Conservation (phyloP, 2,113 vertebrate species). For the Brachypodius melanocephalos region DNA sequence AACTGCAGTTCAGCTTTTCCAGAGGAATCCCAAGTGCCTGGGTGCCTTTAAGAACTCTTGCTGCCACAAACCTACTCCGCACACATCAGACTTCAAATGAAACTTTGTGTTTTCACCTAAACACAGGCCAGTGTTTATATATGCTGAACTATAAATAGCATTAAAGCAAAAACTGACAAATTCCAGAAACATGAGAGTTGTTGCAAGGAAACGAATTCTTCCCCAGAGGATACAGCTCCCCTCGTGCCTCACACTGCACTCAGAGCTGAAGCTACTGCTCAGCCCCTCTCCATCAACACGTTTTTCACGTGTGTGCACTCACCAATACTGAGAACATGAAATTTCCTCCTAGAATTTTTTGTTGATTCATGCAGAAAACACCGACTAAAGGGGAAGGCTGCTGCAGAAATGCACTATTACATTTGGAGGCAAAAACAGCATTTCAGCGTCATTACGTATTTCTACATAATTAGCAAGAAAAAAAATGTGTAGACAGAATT, state of each 20-base stretch:
- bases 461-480: background rate
- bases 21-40: background rate
- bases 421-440: background rate
- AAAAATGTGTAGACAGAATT: background rate
- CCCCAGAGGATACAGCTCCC: background rate
- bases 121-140: conserved; percentile 49
- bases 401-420: background rate
- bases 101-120: conserved; percentile 58
- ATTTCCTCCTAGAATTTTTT: background rate
- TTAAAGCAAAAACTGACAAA: conserved; percentile 59
- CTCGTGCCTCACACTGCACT: rapidly evolving
- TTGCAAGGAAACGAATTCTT: background rate
- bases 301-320: rapidly evolving
- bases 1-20: background rate
- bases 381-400: background rate
- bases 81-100: conserved; percentile 47
- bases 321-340: rapidly evolving
- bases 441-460: background rate
- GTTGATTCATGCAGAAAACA: background rate
- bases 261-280: background rate
- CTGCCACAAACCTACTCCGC: background rate
- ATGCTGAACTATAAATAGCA: conserved; percentile 60
- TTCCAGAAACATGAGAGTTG: conserved; percentile 41
- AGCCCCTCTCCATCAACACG: background rate
- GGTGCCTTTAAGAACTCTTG: background rate